phyloP scores from a whole-genome alignment of 2,888 invertebrate genomes.

The Folsomia candida region DNA sequence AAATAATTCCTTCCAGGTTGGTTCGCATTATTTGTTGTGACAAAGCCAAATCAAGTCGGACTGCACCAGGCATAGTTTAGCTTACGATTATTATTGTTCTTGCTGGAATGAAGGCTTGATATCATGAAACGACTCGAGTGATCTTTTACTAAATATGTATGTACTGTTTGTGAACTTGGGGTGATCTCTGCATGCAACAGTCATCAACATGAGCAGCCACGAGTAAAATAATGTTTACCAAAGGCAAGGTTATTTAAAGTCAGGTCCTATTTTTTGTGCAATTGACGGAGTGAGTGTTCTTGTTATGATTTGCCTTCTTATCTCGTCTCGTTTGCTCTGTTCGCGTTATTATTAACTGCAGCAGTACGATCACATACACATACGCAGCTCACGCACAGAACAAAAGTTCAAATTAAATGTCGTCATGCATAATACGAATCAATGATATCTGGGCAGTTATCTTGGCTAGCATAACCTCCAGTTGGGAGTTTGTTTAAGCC shows the following conservation, averaged over 20 bases:
- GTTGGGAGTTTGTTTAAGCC: too few species aligned
- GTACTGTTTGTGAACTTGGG: not conserved
- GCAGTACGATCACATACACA: too few species aligned
- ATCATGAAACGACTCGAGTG: too few species aligned
- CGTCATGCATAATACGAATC: not conserved
- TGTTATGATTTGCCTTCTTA: not conserved
- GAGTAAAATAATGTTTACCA: not conserved
- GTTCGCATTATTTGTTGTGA: too few species aligned
- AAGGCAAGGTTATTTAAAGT: constrained; percentile 12
- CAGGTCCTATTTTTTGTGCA: not conserved
- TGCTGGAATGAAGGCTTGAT: not conserved
- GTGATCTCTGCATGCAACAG: not conserved
- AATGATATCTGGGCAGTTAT: not conserved
- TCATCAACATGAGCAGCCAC: not conserved
- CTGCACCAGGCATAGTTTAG: too few species aligned
- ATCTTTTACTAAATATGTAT: too few species aligned
- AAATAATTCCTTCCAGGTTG: too few species aligned
- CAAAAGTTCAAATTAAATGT: not conserved
- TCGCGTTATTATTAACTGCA: not conserved
- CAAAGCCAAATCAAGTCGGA: too few species aligned
- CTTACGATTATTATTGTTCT: too few species aligned
- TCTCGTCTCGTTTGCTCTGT: not conserved
- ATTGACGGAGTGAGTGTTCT: not conserved
- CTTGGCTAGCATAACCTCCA: too few species aligned
- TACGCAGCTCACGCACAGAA: not conserved